These are phyloP conservation scores for Microctenopoma lineatum DNA, from an alignment of 2,797 vertebrate genomes.

Conservation along the genomic window DNA sequence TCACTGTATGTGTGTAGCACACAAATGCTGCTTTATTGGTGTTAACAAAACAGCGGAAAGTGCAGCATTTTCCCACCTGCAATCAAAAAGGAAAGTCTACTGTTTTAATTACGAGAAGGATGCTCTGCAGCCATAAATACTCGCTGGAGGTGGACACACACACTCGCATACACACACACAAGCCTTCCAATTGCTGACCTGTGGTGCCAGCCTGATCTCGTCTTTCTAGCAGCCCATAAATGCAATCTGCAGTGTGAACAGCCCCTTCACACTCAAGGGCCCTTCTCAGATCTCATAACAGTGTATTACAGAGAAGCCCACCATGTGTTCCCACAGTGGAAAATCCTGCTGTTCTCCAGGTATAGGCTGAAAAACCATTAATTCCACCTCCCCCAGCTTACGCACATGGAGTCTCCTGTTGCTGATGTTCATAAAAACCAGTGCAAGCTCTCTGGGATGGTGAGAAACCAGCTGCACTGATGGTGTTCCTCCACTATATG, in stretches of 20 bases:
- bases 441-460: conserved; percentile 33
- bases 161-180: conserved; percentile 40
- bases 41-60: conserved; percentile 57
- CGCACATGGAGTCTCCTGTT: conserved; percentile 25
- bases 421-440: conserved; percentile 50
- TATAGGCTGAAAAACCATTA: conserved; percentile 60
- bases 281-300: conserved; percentile 74
- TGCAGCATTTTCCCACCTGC: conserved; percentile 62
- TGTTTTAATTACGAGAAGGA: conserved; percentile 58
- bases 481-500: conserved; percentile 29
- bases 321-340: conserved; percentile 67
- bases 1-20: conserved; percentile 27
- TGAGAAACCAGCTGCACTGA: conserved; percentile 49
- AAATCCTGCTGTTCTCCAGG: conserved; percentile 58
- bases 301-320: conserved; percentile 58
- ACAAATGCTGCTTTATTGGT: conserved; percentile 53
- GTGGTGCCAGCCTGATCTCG: conserved; percentile 57
- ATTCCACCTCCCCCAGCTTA: conserved; percentile 44
- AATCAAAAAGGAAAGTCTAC: conserved; percentile 39
- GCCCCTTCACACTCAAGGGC: conserved; percentile 65
- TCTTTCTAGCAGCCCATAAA: conserved; percentile 74
- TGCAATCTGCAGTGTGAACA: conserved; percentile 57
- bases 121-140: conserved; percentile 42
- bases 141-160: conserved; percentile 15
- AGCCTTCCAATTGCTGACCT: conserved; percentile 59